Conservation (phyloP, 1,140 invertebrate species). For the Cherax destructor region DNA sequence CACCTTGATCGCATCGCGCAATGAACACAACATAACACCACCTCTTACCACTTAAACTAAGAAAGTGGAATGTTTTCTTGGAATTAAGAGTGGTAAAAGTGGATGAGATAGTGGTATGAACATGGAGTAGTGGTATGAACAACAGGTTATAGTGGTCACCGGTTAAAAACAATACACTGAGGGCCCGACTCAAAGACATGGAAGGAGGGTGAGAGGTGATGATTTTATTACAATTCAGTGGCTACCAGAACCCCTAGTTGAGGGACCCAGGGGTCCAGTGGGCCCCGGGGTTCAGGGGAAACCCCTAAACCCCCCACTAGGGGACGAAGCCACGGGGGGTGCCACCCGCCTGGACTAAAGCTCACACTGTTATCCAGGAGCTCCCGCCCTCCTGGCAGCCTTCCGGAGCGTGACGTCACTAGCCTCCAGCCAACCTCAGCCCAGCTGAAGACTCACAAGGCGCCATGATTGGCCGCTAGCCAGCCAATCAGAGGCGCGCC, state of each 20-base stretch:
- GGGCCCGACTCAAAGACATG: background rate
- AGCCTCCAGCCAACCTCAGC: conserved; percentile 7
- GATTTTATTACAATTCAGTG: conserved; percentile 53
- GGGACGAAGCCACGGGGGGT: conserved; percentile 19
- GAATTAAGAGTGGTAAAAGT: no score
- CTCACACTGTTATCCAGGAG: conserved; percentile 23
- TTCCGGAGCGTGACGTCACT: conserved; percentile 34
- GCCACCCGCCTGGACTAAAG: conserved; percentile 1
- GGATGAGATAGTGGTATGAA: no score
- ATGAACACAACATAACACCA: no score
- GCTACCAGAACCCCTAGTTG: background rate
- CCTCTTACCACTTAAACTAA: no score
- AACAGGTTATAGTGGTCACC: background rate
- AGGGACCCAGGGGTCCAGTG: no score
- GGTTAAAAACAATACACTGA: background rate
- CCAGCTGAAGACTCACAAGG: background rate
- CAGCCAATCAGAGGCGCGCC: conserved; percentile 19
- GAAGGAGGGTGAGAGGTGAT: conserved; percentile 26
- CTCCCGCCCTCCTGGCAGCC: background rate
- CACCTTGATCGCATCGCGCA: no score
- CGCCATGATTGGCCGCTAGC: conserved; percentile 1
- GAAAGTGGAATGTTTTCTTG: no score
- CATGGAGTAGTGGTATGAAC: no score
- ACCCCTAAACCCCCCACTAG: background rate
- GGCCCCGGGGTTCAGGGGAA: background rate